These are phyloP conservation scores for Tuta absoluta DNA, from an alignment of 2,888 invertebrate species.

Conservation along the genomic window DNA sequence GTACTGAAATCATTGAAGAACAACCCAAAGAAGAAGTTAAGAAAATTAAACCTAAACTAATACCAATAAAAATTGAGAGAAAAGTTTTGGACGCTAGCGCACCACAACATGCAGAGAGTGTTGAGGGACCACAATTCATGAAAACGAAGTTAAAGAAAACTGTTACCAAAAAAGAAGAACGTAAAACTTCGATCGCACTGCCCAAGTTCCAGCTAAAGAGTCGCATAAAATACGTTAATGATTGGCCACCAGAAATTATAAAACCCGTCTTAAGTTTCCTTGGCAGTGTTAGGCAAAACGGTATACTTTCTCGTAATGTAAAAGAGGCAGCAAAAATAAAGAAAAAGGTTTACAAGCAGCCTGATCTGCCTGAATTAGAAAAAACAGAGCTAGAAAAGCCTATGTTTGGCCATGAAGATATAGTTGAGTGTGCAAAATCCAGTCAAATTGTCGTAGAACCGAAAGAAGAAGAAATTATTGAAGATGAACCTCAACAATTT, in stretches of 20 bases:
- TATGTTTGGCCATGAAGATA: constrained; percentile 76
- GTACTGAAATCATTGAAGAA: constrained; percentile 17
- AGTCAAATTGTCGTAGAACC: constrained; percentile 33
- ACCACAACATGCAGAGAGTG: constrained; percentile 82
- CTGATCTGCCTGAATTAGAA: constrained; percentile 79
- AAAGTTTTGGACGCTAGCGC: constrained; percentile 83
- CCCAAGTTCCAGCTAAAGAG: constrained; percentile 88
- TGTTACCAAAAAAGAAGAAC: constrained; percentile 72
- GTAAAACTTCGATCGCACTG: constrained; percentile 64
- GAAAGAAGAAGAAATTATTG: constrained; percentile 44
- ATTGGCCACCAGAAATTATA: constrained; percentile 83
- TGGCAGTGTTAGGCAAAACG: constrained; percentile 82
- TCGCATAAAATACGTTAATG: constrained; percentile 81
- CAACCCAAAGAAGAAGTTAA: constrained; percentile 14
- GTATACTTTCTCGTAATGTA: constrained; percentile 86
- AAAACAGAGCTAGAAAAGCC: constrained; percentile 81
- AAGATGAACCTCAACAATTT: constrained; percentile 67
- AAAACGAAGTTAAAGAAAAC: constrained; percentile 86
- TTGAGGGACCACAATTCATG: constrained; percentile 83
- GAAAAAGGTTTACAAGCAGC: constrained; percentile 81
- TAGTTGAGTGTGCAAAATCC: constrained; percentile 57
- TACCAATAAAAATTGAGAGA: constrained; percentile 83
- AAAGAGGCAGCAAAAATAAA: constrained; percentile 85
- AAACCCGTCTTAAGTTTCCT: constrained; percentile 77
- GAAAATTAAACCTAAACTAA: constrained; percentile 57